Evolutionary conservation across 2,888 invertebrate genomes (phyloP).

Genomic region (Ophraella communa): DNA sequence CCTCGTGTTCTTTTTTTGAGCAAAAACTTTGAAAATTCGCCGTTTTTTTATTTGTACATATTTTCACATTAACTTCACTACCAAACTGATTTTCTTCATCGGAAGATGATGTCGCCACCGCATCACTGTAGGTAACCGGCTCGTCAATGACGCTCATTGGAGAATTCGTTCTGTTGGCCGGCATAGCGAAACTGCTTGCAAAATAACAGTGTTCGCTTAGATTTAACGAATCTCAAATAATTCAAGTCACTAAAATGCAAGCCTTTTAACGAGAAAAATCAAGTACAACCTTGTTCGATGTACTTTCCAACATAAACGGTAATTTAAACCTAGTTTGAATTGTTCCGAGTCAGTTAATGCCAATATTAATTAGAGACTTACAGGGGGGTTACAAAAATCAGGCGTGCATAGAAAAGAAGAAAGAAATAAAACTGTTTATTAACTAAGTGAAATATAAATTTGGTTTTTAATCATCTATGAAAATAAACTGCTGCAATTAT

Average conservation of each 20-base stretch:
- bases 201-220: slow-evolving; percentile 15
- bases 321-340: slow-evolving; percentile 1
- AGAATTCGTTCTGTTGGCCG: slow-evolving; percentile 46
- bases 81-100: slow-evolving; percentile 51
- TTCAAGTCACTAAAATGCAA: neutral
- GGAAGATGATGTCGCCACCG: slow-evolving; percentile 49
- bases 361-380: neutral
- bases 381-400: neutral
- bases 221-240: slow-evolving; percentile 50
- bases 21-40: slow-evolving; percentile 69
- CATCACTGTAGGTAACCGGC: slow-evolving; percentile 50
- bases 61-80: neutral
- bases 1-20: slow-evolving; percentile 70
- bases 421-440: no score
- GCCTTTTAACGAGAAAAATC: slow-evolving; percentile 40
- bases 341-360: neutral
- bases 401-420: no score
- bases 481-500: no score
- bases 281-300: slow-evolving; percentile 48
- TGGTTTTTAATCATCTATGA: no score
- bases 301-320: slow-evolving; percentile 24
- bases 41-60: neutral
- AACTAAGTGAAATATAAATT: no score
- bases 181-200: slow-evolving; percentile 49
- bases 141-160: slow-evolving; percentile 46